Percentiles rank a stretch among this genome's conserved stretches.
These are phyloP conservation scores for Pimpla rufipes DNA, from an alignment of 2,888 invertebrate species.

Conservation along the genomic window DNA sequence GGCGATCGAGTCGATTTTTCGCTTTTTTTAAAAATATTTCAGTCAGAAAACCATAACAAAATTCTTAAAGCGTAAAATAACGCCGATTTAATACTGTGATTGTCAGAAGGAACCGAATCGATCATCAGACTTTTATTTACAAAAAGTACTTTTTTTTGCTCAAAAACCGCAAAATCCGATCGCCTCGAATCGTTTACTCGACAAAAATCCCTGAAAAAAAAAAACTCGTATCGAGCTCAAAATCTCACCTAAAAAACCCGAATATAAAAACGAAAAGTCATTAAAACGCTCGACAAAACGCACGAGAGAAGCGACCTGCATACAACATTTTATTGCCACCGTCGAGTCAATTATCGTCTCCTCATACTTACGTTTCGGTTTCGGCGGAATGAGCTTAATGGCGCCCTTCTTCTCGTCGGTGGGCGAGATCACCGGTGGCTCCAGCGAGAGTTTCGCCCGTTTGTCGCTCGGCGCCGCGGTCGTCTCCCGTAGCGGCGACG, in stretches of 20 bases:
- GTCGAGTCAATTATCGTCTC: conserved; percentile 24
- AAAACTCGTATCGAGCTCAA: neutral
- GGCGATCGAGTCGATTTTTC: conserved; percentile 32
- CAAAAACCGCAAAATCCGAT: neutral
- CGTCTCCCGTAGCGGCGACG: conserved; percentile 83
- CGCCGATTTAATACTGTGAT: neutral
- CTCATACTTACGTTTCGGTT: conserved; percentile 95
- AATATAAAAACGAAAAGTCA: neutral
- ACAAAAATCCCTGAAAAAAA: neutral
- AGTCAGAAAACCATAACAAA: neutral
- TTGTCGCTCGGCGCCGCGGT: conserved; percentile 89
- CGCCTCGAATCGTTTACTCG: conserved; percentile 25
- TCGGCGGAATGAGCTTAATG: conserved; percentile 94
- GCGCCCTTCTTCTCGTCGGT: conserved; percentile 91
- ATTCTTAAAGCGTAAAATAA: neutral
- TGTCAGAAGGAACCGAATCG: neutral
- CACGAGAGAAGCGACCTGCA: conserved; percentile 7
- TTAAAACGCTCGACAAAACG: neutral
- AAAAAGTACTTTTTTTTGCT: neutral
- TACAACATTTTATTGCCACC: conserved; percentile 3
- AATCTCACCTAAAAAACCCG: neutral
- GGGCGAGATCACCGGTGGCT: conserved; percentile 77
- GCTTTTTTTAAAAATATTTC: neutral
- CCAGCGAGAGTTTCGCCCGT: conserved; percentile 88
- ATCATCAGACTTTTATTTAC: too few relatives aligned